Evolutionary conservation across 1,140 invertebrate genomes (phyloP).

Genomic region (Fopius arisanus): DNA sequence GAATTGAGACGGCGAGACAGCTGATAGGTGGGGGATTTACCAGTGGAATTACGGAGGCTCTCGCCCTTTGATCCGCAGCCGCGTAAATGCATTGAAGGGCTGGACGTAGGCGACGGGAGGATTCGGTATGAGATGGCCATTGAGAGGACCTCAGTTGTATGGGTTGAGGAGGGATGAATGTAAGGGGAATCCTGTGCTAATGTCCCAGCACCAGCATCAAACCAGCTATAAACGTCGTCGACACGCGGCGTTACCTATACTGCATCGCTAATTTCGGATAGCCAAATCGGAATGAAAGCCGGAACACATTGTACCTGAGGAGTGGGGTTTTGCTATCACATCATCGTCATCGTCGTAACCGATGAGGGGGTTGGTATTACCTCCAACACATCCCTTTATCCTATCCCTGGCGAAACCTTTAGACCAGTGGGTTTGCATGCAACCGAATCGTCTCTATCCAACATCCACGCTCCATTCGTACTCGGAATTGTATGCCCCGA

Average conservation of each 20-base stretch:
- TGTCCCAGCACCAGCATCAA: background rate
- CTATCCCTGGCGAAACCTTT: background rate
- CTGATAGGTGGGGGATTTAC: slow-evolving; percentile 44
- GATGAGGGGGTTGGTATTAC: background rate
- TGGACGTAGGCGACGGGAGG: slow-evolving; percentile 1
- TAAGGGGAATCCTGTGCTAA: too few relatives aligned
- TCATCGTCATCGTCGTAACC: slow-evolving; percentile 1
- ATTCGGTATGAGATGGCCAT: slow-evolving; percentile 12
- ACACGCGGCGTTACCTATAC: slow-evolving; percentile 30
- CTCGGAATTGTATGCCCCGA: slow-evolving; percentile 3
- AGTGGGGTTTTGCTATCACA: background rate
- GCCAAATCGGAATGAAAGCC: slow-evolving; percentile 8
- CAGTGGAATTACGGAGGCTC: slow-evolving; percentile 39
- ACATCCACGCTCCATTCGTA: background rate
- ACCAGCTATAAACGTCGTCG: slow-evolving; percentile 41
- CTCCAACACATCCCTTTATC: background rate
- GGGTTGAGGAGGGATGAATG: too few relatives aligned
- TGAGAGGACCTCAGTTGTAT: too few relatives aligned
- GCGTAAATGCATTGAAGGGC: slow-evolving; percentile 36
- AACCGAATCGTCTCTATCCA: background rate
- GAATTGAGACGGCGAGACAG: background rate
- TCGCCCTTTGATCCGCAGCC: slow-evolving; percentile 37
- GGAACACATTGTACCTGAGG: slow-evolving; percentile 11
- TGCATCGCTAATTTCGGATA: slow-evolving; percentile 23
- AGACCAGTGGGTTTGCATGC: background rate